Evolutionary conservation across 1,140 invertebrate species (phyloP), one percentile per base, ranked within the genome.

Genomic region (Caerostris darwini): DNA sequence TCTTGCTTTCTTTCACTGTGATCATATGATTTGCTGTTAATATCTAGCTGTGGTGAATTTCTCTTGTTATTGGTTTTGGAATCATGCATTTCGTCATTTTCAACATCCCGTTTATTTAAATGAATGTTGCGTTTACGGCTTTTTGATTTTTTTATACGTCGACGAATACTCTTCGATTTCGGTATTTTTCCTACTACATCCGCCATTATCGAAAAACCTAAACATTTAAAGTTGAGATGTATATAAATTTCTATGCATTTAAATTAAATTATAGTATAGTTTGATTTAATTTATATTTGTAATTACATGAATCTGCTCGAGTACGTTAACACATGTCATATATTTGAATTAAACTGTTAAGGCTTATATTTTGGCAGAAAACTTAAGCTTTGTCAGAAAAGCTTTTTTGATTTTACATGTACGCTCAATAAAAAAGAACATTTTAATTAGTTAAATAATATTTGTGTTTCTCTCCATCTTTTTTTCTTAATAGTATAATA

Each of bases 131-230:
- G 54, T 85, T 85, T 85, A 14, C 56, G 83, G 1, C 19, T 54
- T 85, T 85, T 85, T 19, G 56, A 34, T 12, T 85, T 85, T 58
- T 57, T 56, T 85, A 19, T 85, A n/a, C 6, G 17, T 14, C 56
- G 83, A 19, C 56, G 54, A 85, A 34, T 85, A 57, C 58, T 85
- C 58, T 85, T 85, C 0, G 83, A 19, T n/a, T 85, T 57, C n/a
- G 3, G 34, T 34, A 34, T 6, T 10, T 56, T 14, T 8, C 83
- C n/a, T 59, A 50, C 19, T 19, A 59, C 56, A 58, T 85, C 83
- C 83, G 83, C 83, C 83, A 85, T 85, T 57, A 58, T 85, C 17
- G n/a, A 85, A 34, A 14, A 57, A 57, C 56, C 10, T 57, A 85
- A 58, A 85, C 57, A 85, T 58, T 58, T 7, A 19, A 59, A 19